These are phyloP conservation scores for rabbit (Oryctolagus cuniculus) DNA, from an alignment of 2,113 vertebrate genomes.

Conservation along the genomic window DNA sequence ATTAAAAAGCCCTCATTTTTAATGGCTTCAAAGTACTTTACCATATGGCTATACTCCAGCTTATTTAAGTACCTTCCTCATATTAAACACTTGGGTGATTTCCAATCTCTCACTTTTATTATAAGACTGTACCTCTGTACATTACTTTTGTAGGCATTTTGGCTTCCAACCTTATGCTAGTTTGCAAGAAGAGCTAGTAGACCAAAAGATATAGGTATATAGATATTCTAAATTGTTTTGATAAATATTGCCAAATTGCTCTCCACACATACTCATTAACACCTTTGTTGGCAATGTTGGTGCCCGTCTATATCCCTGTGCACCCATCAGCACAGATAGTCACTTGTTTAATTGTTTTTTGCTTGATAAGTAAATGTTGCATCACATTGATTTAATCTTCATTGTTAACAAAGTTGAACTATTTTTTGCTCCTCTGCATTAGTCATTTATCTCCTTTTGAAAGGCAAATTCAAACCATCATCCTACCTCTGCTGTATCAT, in stretches of 20 bases:
- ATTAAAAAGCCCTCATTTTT: slow-evolving; percentile 7
- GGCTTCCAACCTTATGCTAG: neutral
- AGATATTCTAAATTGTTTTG: slow-evolving; percentile 10
- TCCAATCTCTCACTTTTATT: neutral
- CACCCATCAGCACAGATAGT: neutral
- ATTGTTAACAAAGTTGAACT: neutral
- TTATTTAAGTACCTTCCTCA: neutral
- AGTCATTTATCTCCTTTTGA: neutral
- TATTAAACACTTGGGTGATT: neutral
- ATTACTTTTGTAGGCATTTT: neutral
- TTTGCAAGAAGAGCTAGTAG: slow-evolving; percentile 40
- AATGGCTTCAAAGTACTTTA: neutral
- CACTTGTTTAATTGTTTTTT: neutral
- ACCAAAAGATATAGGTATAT: neutral
- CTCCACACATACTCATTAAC: neutral
- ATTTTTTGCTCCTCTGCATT: neutral
- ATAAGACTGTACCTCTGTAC: neutral
- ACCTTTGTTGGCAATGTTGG: rapidly evolving
- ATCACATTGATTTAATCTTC: neutral
- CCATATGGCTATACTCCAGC: neutral
- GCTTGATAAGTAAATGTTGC: neutral
- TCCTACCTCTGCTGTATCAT: neutral
- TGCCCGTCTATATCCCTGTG: neutral
- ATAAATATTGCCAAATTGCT: neutral
- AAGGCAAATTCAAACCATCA: neutral